Conservation (phyloP, 2,888 invertebrate genomes). For the Pocota personata region DNA sequence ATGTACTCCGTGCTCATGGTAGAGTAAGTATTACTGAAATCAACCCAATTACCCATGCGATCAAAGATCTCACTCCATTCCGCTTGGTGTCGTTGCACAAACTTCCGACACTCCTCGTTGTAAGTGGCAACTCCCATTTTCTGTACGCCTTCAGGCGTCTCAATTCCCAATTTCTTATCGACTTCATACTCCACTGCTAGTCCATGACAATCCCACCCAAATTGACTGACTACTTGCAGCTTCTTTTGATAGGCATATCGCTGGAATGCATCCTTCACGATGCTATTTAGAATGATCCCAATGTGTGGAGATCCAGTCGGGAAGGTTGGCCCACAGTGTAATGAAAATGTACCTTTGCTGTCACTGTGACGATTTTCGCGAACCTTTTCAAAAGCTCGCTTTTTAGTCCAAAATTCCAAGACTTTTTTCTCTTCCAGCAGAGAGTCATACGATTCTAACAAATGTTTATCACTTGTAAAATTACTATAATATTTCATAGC, state of each 20-base stretch:
- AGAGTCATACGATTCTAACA: constrained; percentile 14
- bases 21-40: constrained; percentile 98
- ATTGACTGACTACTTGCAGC: constrained; percentile 92
- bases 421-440: constrained; percentile 90
- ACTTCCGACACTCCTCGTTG: constrained; percentile 96
- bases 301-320: constrained; percentile 98
- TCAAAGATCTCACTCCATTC: constrained; percentile 94
- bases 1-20: constrained; percentile 97
- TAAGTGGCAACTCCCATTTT: constrained; percentile 97
- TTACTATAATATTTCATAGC: constrained; percentile 17
- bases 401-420: constrained; percentile 91
- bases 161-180: constrained; percentile 92
- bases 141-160: constrained; percentile 96
- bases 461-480: neutral
- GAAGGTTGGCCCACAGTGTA: constrained; percentile 98
- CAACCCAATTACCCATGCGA: constrained; percentile 97
- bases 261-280: constrained; percentile 97
- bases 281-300: constrained; percentile 97
- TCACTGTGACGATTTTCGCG: constrained; percentile 85
- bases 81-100: constrained; percentile 94
- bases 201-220: constrained; percentile 99
- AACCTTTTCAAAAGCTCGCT: constrained; percentile 93
- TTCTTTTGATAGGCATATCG: constrained; percentile 96
- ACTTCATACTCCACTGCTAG: constrained; percentile 96
- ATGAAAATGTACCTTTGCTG: constrained; percentile 87